A percentile compares a stretch with the other conserved stretches of the same genome.
Conservation (phyloP, 2,797 vertebrate genomes). For the Lacerta bilineata region DNA sequence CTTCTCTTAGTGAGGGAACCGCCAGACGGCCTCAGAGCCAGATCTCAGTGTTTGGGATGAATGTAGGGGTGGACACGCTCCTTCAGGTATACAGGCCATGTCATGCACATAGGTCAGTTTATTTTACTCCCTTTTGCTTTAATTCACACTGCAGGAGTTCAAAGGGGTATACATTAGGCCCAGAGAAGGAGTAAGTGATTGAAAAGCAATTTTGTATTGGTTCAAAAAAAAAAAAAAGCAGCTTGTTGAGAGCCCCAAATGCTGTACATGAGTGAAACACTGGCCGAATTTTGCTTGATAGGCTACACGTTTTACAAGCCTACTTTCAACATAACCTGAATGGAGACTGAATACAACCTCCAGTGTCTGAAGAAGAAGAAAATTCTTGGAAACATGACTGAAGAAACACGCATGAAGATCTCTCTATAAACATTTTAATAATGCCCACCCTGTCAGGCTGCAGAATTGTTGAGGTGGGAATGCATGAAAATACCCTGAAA, state of each 20-base stretch:
- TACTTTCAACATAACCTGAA: background rate
- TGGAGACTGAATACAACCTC: background rate
- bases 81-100: too few relatives aligned
- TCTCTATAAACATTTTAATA: background rate
- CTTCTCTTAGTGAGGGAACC: too few relatives aligned
- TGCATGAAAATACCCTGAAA: background rate
- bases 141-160: background rate
- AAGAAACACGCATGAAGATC: background rate
- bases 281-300: background rate
- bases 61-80: too few relatives aligned
- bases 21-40: too few relatives aligned
- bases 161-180: background rate
- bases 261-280: too few relatives aligned
- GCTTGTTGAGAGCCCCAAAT: background rate
- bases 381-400: background rate
- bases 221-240: background rate
- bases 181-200: background rate
- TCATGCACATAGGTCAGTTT: too few relatives aligned
- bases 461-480: background rate
- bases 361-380: background rate
- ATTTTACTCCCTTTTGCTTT: too few relatives aligned
- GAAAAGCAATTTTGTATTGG: background rate
- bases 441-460: background rate
- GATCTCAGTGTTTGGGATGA: too few relatives aligned
- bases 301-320: background rate